Conservation (phyloP, 2,113 vertebrate genomes). For the Fregetta grallaria region DNA sequence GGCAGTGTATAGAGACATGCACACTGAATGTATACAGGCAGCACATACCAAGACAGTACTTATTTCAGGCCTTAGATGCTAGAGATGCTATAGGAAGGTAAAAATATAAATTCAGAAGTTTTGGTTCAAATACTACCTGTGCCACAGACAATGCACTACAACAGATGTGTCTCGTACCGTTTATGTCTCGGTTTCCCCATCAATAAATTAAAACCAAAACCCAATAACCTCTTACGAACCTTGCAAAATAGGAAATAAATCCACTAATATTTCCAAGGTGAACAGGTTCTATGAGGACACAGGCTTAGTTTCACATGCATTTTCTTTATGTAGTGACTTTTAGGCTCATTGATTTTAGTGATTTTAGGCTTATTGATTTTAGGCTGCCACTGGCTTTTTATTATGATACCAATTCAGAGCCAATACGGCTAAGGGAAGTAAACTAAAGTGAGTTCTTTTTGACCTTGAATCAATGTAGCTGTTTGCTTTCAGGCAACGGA, state of each 20-base stretch:
- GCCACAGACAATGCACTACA: background rate
- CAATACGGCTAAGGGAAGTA: background rate
- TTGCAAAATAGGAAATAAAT: background rate
- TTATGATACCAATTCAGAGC: background rate
- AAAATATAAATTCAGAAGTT: background rate
- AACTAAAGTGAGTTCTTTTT: background rate
- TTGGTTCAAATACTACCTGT: background rate
- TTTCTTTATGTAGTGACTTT: background rate
- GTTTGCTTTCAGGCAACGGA: background rate
- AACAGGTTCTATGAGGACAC: background rate
- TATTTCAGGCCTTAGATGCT: background rate
- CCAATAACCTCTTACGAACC: background rate
- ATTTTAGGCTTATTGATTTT: slow-evolving; percentile 7
- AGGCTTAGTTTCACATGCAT: background rate
- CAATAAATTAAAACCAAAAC: background rate
- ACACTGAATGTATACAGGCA: background rate
- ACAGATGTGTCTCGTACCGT: background rate
- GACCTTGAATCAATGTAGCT: background rate
- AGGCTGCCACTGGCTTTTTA: background rate
- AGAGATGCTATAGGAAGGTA: background rate
- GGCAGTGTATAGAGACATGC: background rate
- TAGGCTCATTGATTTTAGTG: background rate
- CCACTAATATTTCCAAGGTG: background rate
- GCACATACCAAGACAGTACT: background rate
- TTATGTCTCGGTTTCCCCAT: background rate